These are phyloP conservation scores for Drosophila recens DNA, from an alignment of 2,888 invertebrate genomes.

Conservation along the genomic window DNA sequence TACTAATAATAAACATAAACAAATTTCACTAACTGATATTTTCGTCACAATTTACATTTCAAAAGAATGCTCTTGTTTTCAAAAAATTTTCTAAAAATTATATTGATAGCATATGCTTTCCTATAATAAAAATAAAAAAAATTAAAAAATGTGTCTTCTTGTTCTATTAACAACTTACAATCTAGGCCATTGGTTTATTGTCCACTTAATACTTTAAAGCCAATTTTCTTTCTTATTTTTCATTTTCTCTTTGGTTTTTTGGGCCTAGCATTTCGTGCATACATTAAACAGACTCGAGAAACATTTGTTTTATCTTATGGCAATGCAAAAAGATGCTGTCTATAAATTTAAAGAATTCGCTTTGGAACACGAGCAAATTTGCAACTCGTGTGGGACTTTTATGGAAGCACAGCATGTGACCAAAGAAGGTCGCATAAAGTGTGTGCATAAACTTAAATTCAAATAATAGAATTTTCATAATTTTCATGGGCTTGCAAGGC, in stretches of 20 bases:
- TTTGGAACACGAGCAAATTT: conserved; percentile 20
- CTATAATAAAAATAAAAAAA: too few relatives aligned
- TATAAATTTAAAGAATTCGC: conserved; percentile 13
- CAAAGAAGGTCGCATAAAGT: conserved; percentile 24
- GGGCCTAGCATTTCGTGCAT: neutral
- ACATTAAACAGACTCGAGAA: conserved; percentile 1
- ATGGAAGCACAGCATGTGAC: conserved; percentile 47
- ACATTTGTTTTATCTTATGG: conserved; percentile 21
- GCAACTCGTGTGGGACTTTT: conserved; percentile 34
- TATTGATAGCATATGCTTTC: too few relatives aligned
- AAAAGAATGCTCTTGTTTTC: too few relatives aligned
- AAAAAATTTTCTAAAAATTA: too few relatives aligned
- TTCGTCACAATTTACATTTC: too few relatives aligned
- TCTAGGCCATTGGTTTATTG: too few relatives aligned
- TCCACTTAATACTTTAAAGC: neutral
- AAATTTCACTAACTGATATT: too few relatives aligned
- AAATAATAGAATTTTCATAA: conserved; percentile 34
- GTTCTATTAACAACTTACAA: too few relatives aligned
- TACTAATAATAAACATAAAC: too few relatives aligned
- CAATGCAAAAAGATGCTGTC: conserved; percentile 1
- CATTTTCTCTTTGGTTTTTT: neutral
- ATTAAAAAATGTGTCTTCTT: too few relatives aligned
- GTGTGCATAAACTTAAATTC: conserved; percentile 32
- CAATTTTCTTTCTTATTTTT: neutral
- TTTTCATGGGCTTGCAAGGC: neutral